A percentile compares a stretch with the other conserved stretches of the same genome.
These are phyloP conservation scores for Xerus rutilus DNA, from an alignment of 2,797 vertebrate species.

Conservation along the genomic window DNA sequence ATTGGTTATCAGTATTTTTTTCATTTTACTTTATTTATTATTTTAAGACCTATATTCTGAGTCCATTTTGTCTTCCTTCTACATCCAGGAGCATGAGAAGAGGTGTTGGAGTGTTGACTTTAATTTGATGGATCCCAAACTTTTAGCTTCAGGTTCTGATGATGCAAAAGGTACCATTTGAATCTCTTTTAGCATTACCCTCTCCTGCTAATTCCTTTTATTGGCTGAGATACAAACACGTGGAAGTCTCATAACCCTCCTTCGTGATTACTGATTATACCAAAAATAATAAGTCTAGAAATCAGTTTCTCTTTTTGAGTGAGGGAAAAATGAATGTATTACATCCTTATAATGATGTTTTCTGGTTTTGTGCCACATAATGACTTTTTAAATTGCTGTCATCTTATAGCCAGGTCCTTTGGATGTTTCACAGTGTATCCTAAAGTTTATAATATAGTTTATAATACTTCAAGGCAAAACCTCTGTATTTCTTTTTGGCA, in stretches of 20 bases:
- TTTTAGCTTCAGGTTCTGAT: constrained; percentile 98
- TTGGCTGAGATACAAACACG: background rate
- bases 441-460: background rate
- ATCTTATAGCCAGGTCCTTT: background rate
- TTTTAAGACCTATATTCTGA: constrained; percentile 51
- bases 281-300: background rate
- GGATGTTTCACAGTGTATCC: background rate
- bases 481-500: background rate
- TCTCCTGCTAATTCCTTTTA: background rate
- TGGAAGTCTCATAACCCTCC: background rate
- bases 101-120: constrained; percentile 99
- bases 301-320: constrained; percentile 3
- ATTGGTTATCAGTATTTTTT: background rate
- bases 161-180: constrained; percentile 96
- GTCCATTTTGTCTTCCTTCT: constrained; percentile 69
- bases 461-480: background rate
- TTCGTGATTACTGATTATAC: constrained; percentile 20
- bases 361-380: constrained; percentile 1
- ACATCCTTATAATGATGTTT: background rate
- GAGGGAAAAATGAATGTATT: constrained; percentile 48
- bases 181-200: background rate
- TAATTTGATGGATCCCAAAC: constrained; percentile 99
- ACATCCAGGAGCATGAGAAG: constrained; percentile 97
- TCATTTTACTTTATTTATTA: constrained; percentile 9
- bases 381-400: background rate